These are phyloP conservation scores for Tichodroma muraria DNA, from an alignment of 2,113 vertebrate species.

Conservation along the genomic window DNA sequence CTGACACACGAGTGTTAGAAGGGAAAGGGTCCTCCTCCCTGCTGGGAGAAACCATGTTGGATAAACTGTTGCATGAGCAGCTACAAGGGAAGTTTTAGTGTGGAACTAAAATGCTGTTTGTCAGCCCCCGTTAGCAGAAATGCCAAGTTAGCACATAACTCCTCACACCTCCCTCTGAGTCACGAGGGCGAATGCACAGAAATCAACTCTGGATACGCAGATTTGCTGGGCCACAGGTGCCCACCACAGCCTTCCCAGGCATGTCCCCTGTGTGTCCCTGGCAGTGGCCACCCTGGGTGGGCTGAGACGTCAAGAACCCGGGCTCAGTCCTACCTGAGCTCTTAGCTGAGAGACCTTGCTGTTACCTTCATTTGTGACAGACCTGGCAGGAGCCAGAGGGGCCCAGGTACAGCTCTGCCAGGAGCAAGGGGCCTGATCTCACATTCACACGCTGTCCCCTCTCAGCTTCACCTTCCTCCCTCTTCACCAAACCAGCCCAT, in stretches of 20 bases:
- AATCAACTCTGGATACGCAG: neutral
- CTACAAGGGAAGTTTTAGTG: neutral
- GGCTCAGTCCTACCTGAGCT: neutral
- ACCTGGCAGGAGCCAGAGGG: neutral
- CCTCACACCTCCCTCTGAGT: neutral
- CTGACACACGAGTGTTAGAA: neutral
- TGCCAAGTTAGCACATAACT: neutral
- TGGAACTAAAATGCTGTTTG: neutral
- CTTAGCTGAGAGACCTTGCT: neutral
- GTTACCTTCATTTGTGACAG: neutral
- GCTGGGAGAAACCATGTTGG: neutral
- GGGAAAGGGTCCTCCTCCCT: neutral
- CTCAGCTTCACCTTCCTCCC: neutral
- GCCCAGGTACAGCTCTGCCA: neutral
- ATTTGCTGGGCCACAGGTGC: neutral
- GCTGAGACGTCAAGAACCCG: fast-evolving
- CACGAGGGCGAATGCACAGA: neutral
- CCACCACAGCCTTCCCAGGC: neutral
- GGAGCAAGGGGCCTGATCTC: neutral
- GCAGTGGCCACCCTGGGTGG: neutral
- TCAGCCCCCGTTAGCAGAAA: neutral
- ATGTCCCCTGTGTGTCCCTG: neutral
- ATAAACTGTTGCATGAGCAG: neutral
- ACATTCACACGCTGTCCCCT: fast-evolving
- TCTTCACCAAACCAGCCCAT: neutral